Percentiles rank a stretch among this genome's conserved stretches.
Evolutionary conservation across 2,797 vertebrate species (phyloP).

Genomic region (Tachyglossus aculeatus): DNA sequence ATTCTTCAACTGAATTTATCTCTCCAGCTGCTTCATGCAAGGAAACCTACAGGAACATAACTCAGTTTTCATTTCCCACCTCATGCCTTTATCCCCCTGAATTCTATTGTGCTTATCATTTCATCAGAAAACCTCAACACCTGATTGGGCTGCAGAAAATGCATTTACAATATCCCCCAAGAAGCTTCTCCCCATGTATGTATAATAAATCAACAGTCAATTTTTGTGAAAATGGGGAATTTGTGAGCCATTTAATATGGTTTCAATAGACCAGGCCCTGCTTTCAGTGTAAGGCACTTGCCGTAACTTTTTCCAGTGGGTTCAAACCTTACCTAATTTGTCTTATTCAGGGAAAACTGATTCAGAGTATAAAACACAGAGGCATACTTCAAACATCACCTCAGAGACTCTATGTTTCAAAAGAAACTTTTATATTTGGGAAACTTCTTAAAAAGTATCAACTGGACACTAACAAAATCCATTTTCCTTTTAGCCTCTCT

Average conservation of each 20-base stretch:
- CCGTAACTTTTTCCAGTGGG: slow-evolving; percentile 12
- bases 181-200: slow-evolving; percentile 37
- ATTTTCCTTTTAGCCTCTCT: neutral
- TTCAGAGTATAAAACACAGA: neutral
- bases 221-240: slow-evolving; percentile 60
- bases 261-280: slow-evolving; percentile 52
- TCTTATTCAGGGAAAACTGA: slow-evolving; percentile 18
- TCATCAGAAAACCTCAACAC: slow-evolving; percentile 41
- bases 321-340: slow-evolving; percentile 13
- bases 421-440: neutral
- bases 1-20: slow-evolving; percentile 33
- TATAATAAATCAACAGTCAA: slow-evolving; percentile 61
- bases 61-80: slow-evolving; percentile 56
- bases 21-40: slow-evolving; percentile 37
- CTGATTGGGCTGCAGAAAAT: slow-evolving; percentile 55
- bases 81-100: slow-evolving; percentile 54
- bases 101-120: slow-evolving; percentile 56
- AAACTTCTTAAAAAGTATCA: slow-evolving; percentile 11
- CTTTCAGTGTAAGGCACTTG: slow-evolving; percentile 24
- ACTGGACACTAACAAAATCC: neutral
- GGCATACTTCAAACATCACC: neutral
- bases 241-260: slow-evolving; percentile 65
- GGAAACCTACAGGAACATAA: slow-evolving; percentile 41
- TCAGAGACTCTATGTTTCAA: neutral
- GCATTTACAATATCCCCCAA: slow-evolving; percentile 53